phyloP scores from a whole-genome alignment of 2,113 vertebrate species.

The Halichoerus grypus region DNA sequence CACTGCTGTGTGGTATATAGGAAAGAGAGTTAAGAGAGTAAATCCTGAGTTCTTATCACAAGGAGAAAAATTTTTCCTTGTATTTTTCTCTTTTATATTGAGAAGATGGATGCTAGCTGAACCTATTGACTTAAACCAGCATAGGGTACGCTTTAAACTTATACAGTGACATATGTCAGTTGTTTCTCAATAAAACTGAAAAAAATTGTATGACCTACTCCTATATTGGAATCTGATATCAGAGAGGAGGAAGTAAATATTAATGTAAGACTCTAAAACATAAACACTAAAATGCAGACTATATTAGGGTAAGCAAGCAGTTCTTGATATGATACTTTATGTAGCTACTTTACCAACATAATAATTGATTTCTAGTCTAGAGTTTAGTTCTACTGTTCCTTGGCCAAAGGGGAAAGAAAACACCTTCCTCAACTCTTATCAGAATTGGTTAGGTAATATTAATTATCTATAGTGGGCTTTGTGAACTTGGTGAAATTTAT shows the following conservation, averaged over 20 bases:
- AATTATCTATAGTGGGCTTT: constrained; percentile 25
- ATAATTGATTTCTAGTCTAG: not conserved
- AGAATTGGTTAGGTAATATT: constrained; percentile 49
- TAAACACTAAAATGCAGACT: constrained; percentile 31
- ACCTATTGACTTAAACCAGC: not conserved
- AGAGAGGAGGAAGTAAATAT: not conserved
- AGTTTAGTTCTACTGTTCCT: constrained; percentile 39
- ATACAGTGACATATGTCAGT: not conserved
- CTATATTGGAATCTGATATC: constrained; percentile 29
- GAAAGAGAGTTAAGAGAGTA: not conserved
- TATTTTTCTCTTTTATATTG: not conserved
- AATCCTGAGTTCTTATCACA: not conserved
- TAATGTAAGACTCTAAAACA: constrained; percentile 14
- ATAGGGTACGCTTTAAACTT: not conserved
- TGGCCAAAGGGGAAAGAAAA: not conserved
- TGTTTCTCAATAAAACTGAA: not conserved
- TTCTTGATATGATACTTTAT: not conserved
- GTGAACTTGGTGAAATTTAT: not conserved
- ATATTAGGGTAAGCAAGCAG: not conserved
- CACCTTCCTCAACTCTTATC: not conserved
- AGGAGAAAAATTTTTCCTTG: not conserved
- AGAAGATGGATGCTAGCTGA: not conserved
- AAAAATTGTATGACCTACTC: not conserved
- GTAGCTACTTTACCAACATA: constrained; percentile 38
- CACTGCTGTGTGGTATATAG: not conserved